Evolutionary conservation across 2,113 vertebrate species (phyloP).

Genomic region (Pelusios castaneus): DNA sequence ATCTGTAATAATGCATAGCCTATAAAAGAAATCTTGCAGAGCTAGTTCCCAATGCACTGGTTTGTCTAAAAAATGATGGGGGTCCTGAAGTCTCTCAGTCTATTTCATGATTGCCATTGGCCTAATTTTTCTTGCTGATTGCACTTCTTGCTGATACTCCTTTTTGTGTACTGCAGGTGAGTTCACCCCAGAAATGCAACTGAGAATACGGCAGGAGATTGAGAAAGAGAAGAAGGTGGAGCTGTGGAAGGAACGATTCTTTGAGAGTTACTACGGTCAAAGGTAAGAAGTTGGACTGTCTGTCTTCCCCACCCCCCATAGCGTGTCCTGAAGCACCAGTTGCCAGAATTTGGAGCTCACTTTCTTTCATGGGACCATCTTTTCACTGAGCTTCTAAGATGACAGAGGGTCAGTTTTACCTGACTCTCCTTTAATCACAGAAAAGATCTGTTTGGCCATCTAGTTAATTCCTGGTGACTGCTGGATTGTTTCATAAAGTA

Average conservation of each 20-base stretch:
- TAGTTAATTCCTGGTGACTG: neutral
- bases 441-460: fast-evolving
- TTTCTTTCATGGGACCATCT: fast-evolving
- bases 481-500: fast-evolving
- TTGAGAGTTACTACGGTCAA: constrained; percentile 96
- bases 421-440: fast-evolving
- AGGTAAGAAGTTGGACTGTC: constrained; percentile 79
- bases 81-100: neutral
- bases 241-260: constrained; percentile 95
- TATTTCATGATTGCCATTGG: neutral
- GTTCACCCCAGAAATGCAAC: constrained; percentile 96
- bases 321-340: fast-evolving
- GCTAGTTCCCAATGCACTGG: neutral
- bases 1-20: neutral
- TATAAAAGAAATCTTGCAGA: neutral
- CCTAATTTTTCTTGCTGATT: neutral
- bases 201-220: constrained; percentile 94
- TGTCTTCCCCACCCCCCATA: fast-evolving
- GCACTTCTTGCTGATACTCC: neutral
- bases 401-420: fast-evolving
- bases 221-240: constrained; percentile 98
- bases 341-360: fast-evolving
- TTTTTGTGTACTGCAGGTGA: constrained; percentile 81
- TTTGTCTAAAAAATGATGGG: fast-evolving
- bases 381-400: fast-evolving